Evolutionary conservation across 1,140 invertebrate genomes (phyloP), one percentile per base, ranked within the genome.

Genomic region (Brachystomella parvula): DNA sequence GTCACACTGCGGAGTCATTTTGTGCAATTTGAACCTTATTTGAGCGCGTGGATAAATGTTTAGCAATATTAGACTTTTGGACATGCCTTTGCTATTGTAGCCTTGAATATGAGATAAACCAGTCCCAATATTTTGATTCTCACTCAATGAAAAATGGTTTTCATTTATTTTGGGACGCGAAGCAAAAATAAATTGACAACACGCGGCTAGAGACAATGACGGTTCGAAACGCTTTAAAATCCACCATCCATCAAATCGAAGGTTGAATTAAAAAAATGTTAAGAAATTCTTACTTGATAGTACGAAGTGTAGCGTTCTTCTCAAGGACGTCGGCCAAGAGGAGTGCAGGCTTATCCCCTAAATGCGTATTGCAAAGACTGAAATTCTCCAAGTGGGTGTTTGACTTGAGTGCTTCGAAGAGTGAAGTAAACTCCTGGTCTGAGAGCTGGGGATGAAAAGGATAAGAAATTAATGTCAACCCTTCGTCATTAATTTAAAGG

Each of bases 341-440:
- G 76, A 87, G 81, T 59, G 89, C 92, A 72, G 88, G 87, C 77
- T 86, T 86, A 80, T 99, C 96, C 61, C 86, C 90, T 64, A 98
- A 84, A 35, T 91, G 90, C 12, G 92, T 92, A 79, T 98, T 98
- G 67, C 93, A 90, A 78, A 99, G 84, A 75, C 87, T 90, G 65
- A 99, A 80, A 56, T 87, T 88, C 81, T 96, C 91, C 74, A 98
- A 81, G 76, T 94, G 86, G 64, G 93, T 94, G 80, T 98, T 98
- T 60, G 83, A 85, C 75, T 89, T 88, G 71, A 98, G 78, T 61
- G 87, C 90, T 75, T 90, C 87, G 80, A 95, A 94, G 61, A 99
- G 79, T 76, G 87, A 86, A 68, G 89, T 85, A 76, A 98, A 91
- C 77, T 94, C 92, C 79, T 98, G 94, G 76, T 96, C 89, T 59